Conservation (phyloP, 2,888 invertebrate genomes). For the Nycteola revayana region DNA sequence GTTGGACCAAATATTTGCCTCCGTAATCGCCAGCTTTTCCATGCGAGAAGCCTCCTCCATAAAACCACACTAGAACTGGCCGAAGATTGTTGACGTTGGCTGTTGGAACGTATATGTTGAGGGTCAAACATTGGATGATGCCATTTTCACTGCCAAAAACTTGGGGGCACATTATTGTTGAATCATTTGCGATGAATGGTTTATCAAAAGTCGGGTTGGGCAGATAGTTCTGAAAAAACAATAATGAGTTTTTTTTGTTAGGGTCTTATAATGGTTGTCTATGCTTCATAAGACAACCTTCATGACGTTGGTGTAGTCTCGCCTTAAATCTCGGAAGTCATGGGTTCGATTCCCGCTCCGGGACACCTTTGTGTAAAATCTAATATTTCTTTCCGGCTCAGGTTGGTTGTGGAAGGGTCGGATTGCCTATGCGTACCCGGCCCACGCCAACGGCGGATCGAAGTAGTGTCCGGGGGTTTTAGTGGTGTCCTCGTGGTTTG, state of each 20-base stretch:
- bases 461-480: too few relatives aligned
- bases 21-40: slow-evolving; percentile 51
- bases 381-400: too few relatives aligned
- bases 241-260: neutral
- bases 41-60: slow-evolving; percentile 54
- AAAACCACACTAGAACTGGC: slow-evolving; percentile 61
- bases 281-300: too few relatives aligned
- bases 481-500: too few relatives aligned
- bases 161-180: slow-evolving; percentile 47
- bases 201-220: slow-evolving; percentile 36
- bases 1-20: slow-evolving; percentile 45
- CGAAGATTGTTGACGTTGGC: slow-evolving; percentile 26
- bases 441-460: too few relatives aligned
- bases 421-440: too few relatives aligned
- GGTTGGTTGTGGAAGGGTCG: too few relatives aligned
- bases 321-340: too few relatives aligned
- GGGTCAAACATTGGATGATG: slow-evolving; percentile 40
- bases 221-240: slow-evolving; percentile 38
- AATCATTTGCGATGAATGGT: slow-evolving; percentile 46
- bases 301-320: too few relatives aligned
- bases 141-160: slow-evolving; percentile 26
- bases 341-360: too few relatives aligned
- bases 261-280: too few relatives aligned
- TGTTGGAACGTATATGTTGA: slow-evolving; percentile 44
- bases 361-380: too few relatives aligned